Base-by-base conservation (phyloP, 2,797 vertebrate species). In the Crax fasciolata region DNA sequence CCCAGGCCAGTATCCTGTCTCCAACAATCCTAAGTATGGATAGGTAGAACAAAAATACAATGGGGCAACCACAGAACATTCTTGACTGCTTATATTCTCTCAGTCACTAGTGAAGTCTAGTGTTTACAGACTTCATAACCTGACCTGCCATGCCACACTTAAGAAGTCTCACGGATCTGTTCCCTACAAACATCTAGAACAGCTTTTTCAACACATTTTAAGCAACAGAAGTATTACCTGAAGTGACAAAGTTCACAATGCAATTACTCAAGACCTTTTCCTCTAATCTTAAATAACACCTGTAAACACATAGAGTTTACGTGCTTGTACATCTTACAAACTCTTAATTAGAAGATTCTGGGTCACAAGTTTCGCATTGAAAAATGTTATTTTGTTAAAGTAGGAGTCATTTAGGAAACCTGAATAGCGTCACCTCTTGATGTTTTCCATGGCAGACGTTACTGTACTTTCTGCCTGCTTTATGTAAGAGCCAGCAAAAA, bases 41-140 rank as follows among this genome's bases (percentile, higher is more conserved):
- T 3, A 71, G 11, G 11, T 1, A n/a, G 7, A 27, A 39, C 17
- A 80, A 87, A 76, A 90, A 28, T 2, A 27, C 41, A 59, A 13
- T 0, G 28, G 23, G 21, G 32, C 27, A 84, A n/a, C 74, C 49
- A 39, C 23, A 55, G 9, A 7, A 76, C 48, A n/a, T 0, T 1
- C 48, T 14, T 59, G 44, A 55, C 21, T 65, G 14, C 38, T 75
- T 39, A 35, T 24, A 61, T 8, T 51, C 11, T 15, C 15, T 9
- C 2, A 1, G 70, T 38, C 30, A 51, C 41, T 13, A 16, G 39
- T 39, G 28, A 55, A 43, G 19, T 63, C 18, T 63, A 13, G 28
- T 20, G 19, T 43, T 63, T 43, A 63, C 18, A 27, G 13, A 63
- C 27, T 63, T 63, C 12, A 35, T 35, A 63, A 63, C 20, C 23